A percentile compares a stretch with the other conserved stretches of the same genome.
phyloP scores from a whole-genome alignment of 2,113 vertebrate species.

The Otus sunia region DNA sequence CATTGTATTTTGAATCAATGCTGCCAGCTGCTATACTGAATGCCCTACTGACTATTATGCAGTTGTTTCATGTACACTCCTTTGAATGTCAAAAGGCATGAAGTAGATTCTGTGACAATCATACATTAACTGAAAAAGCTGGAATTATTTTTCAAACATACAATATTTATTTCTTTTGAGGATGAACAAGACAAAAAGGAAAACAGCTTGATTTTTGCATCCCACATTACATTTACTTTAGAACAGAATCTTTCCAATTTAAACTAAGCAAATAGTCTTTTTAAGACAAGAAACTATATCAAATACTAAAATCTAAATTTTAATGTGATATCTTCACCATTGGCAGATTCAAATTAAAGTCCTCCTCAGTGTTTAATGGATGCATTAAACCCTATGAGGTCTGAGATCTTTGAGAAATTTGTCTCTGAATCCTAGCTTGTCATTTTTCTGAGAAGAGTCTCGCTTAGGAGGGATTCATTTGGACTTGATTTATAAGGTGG shows the following conservation, averaged over 20 bases:
- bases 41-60: background rate
- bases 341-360: background rate
- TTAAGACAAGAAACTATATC: background rate
- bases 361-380: background rate
- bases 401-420: background rate
- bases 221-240: background rate
- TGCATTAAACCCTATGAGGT: background rate
- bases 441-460: background rate
- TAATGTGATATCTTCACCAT: background rate
- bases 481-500: constrained; percentile 6
- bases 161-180: background rate
- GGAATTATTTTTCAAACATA: background rate
- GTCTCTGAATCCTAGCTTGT: background rate
- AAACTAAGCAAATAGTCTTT: background rate
- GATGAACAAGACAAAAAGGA: background rate
- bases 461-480: background rate
- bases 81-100: background rate
- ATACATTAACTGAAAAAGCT: background rate
- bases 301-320: background rate
- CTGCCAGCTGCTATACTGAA: background rate
- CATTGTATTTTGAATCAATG: background rate
- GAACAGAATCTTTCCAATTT: background rate
- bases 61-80: background rate
- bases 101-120: background rate
- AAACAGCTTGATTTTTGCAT: background rate